Evolutionary conservation across 2,113 vertebrate genomes (phyloP).

Genomic region (Aptenodytes forsteri): DNA sequence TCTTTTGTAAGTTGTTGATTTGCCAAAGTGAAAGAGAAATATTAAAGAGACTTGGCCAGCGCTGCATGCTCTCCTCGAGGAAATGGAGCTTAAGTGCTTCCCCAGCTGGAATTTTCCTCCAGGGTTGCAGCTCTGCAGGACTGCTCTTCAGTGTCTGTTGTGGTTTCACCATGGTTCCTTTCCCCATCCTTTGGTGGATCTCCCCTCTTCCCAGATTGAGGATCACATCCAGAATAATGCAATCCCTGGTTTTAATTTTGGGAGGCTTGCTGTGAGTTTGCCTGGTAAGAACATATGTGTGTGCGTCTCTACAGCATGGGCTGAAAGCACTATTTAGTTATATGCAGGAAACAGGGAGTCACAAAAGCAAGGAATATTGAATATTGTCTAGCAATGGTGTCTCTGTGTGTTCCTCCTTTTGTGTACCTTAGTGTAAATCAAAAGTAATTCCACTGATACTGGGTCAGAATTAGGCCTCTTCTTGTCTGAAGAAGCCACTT

Average conservation of each 20-base stretch:
- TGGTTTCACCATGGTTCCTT: neutral
- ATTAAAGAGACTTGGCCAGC: neutral
- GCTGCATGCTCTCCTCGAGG: neutral
- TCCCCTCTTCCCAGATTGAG: neutral
- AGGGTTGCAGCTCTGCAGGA: neutral
- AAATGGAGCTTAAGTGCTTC: neutral
- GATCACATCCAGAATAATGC: neutral
- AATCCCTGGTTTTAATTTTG: neutral
- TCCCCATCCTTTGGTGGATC: neutral
- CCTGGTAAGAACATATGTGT: neutral
- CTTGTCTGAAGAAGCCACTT: neutral
- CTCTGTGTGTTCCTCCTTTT: neutral
- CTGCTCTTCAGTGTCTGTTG: neutral
- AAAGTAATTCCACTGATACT: neutral
- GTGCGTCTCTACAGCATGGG: neutral
- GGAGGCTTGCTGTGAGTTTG: neutral
- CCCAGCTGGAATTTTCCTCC: constrained; percentile 13
- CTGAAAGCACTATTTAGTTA: neutral
- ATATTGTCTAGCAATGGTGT: neutral
- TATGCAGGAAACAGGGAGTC: neutral
- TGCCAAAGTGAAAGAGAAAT: neutral
- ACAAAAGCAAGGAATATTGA: neutral
- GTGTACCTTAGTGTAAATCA: neutral
- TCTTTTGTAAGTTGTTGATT: neutral
- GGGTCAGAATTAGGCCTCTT: neutral